phyloP scores from a whole-genome alignment of 1,140 invertebrate species.

The Gryon sp. region DNA sequence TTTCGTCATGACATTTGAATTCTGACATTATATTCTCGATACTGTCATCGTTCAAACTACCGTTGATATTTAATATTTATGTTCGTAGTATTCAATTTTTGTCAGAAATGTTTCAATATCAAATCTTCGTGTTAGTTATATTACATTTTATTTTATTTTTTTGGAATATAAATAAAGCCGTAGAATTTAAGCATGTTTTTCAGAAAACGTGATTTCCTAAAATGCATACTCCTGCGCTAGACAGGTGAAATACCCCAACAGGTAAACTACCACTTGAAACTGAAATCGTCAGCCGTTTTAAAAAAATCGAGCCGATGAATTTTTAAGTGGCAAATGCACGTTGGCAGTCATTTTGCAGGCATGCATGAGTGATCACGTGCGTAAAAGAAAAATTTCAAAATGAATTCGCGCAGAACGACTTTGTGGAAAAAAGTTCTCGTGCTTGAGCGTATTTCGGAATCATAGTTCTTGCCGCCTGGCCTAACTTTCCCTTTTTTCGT shows the following conservation, averaged over 20 bases:
- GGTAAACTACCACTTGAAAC: background rate
- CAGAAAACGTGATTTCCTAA: conserved; percentile 2
- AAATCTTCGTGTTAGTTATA: too few relatives aligned
- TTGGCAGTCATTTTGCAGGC: conserved; percentile 63
- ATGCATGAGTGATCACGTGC: conserved; percentile 68
- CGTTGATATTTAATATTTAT: conserved; percentile 52
- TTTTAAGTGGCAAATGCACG: conserved; percentile 55
- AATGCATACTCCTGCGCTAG: too few relatives aligned
- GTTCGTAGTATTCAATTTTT: too few relatives aligned
- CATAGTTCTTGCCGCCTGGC: conserved; percentile 6
- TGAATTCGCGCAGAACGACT: conserved; percentile 70
- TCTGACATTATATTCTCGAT: conserved; percentile 49
- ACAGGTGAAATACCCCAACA: conserved; percentile 24
- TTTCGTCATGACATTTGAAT: conserved; percentile 55
- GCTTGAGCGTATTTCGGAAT: conserved; percentile 70
- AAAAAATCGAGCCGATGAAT: conserved; percentile 61
- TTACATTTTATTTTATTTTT: too few relatives aligned
- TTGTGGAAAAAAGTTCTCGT: conserved; percentile 65
- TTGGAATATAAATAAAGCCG: too few relatives aligned
- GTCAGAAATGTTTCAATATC: too few relatives aligned
- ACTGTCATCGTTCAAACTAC: conserved; percentile 39
- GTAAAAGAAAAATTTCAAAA: conserved; percentile 71
- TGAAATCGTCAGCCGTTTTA: conserved; percentile 4
- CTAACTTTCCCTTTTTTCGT: conserved; percentile 15
- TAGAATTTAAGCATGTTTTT: too few relatives aligned